These are phyloP conservation scores for Notothenia coriiceps DNA, from an alignment of 2,113 vertebrate species.

Conservation along the genomic window DNA sequence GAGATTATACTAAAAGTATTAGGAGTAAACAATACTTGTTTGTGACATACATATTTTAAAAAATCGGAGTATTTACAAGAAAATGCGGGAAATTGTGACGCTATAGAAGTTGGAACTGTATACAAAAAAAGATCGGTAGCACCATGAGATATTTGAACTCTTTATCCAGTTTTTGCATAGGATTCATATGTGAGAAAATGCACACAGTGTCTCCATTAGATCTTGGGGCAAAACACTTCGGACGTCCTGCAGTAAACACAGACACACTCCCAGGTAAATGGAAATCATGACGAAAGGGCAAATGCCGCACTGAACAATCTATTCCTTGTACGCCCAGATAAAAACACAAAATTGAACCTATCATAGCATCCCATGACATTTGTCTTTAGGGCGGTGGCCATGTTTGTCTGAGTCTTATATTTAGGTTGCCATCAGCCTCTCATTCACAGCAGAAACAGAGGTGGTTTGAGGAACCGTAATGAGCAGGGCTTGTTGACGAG, in stretches of 20 bases:
- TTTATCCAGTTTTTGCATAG: background rate
- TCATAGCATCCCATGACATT: background rate
- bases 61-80: too few relatives aligned
- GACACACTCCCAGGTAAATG: background rate
- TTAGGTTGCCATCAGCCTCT: slow-evolving; percentile 42
- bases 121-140: background rate
- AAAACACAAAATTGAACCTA: too few relatives aligned
- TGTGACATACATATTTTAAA: too few relatives aligned
- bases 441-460: slow-evolving; percentile 23
- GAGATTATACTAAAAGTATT: too few relatives aligned
- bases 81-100: too few relatives aligned
- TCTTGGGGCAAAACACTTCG: too few relatives aligned
- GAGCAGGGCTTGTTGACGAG: slow-evolving; percentile 28
- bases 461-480: slow-evolving; percentile 37
- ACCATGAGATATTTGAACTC: background rate
- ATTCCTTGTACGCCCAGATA: background rate
- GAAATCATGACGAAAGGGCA: background rate
- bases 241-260: background rate
- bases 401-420: slow-evolving; percentile 20
- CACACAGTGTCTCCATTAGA: background rate
- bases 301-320: background rate
- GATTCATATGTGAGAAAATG: background rate
- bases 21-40: too few relatives aligned
- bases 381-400: slow-evolving; percentile 8
- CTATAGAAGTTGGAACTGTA: too few relatives aligned